Base-by-base conservation (phyloP, 1,140 invertebrate species). In the Polypedilum pembai region DNA sequence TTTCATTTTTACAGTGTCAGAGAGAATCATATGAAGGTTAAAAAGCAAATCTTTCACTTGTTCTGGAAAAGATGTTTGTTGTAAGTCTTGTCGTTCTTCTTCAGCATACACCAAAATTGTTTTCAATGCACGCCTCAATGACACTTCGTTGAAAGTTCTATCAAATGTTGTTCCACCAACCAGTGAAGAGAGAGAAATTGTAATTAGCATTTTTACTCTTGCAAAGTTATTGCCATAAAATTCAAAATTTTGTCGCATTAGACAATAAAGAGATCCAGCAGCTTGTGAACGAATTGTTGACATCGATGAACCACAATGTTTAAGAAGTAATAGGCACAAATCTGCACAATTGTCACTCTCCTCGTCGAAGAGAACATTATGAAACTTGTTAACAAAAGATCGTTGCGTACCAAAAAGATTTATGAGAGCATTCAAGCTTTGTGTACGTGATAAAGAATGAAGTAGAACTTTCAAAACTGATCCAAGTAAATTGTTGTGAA, bases 1-100 rank as follows among this genome's bases (percentile, higher is more conserved):
- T 83, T 98, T 98, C 96, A 99, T 98, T 86, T 98, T 98, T 3
- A 98, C 95, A 0, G 97, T 99, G 81, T 99, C 96, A 0, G 95
- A 98, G 18, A 99, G 85, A 77, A 99, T 99, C 94, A 98, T 98
- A 83, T 98, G 95, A 69, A 99, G 85, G 85, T 99, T 99, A 82
- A 98, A 98, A 3, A 98, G 89, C 72, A 99, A 84, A 84, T 98
- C 96, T 80, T 94, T 92, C 3, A 98, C 95, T 87, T 98, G 95
- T 80, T 96, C 94, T 0, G 95, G 94, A 80, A 98, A 98, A 41
- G 91, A 92, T 0, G 94, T 96, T 75, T 95, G 94, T 78, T 93
- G 90, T 17, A 98, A 82, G 79, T 97, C 95, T 1, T 85, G 83
- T 77, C 18, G 65, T 80, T 98, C 96, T 66, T 90, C 87, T 82